Base-by-base conservation (phyloP, 2,797 vertebrate species). In the Danio choprae region DNA sequence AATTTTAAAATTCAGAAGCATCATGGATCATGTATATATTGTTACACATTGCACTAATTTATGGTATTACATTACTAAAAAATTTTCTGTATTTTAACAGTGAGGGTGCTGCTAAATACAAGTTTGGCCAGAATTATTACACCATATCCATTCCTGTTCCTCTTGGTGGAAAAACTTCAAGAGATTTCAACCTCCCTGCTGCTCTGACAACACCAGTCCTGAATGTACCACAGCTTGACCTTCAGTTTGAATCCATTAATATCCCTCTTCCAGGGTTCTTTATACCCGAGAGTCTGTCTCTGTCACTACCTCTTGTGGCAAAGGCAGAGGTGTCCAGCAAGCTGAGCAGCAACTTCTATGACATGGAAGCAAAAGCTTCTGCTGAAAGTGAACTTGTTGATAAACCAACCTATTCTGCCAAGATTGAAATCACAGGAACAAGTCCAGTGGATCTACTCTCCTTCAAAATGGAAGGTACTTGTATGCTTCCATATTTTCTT, bases 341-440 rank as follows among this genome's bases (percentile, higher is more conserved):
- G 0, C 50, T 99, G 81, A 92, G 89, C 81, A 97, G 95, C 92
- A 99, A 98, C 89, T 84, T 96, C 38, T 99, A 99, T 81, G 91
- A 97, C 84, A 93, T 97, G 91, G 94, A 96, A 0, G 94, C 91
- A 13, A 90, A 88, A 0, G 89, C 92, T 67, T 91, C 87, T 13
- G 92, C 89, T 0, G 95, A 94, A 29, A 95, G 95, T 89, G 94
- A 92, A 82, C 89, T 92, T 76, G 81, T 80, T 8, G 91, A 95
- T 46, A 83, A 87, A 51, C 85, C 91, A 78, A 85, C 89, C 11
- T 87, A 96, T 72, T 94, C 88, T 78, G 90, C 94, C 53, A 93
- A 74, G 41, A 95, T 96, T 65, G 86, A 86, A 55, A 82, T 95
- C 10, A 94, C 82, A 3, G 96, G 95, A 71, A 91, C 90, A 18